A percentile compares a stretch with the other conserved stretches of the same genome.
Conservation (phyloP, 2,888 invertebrate species). For the Drosophila aldrichi region DNA sequence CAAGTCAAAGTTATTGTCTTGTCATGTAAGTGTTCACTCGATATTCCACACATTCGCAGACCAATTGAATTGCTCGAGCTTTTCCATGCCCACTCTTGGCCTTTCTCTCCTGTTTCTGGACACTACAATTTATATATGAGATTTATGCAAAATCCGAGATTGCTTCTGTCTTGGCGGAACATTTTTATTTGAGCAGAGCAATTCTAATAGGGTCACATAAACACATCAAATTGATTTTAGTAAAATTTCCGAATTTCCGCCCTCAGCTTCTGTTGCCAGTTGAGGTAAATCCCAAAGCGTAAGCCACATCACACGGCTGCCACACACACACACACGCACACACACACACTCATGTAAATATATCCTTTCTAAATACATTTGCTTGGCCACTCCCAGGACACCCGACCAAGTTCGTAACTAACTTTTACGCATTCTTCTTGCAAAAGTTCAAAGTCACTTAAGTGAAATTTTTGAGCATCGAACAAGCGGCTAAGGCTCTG, state of each 20-base stretch:
- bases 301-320: slow-evolving; percentile 55
- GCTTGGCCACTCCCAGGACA: slow-evolving; percentile 41
- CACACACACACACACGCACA: neutral
- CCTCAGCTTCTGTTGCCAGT: neutral
- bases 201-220: slow-evolving; percentile 5
- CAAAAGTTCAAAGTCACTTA: slow-evolving; percentile 76
- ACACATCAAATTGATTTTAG: slow-evolving; percentile 1
- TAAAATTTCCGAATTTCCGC: neutral
- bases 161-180: neutral
- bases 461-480: slow-evolving; percentile 71
- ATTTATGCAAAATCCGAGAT: slow-evolving; percentile 13
- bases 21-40: slow-evolving; percentile 68
- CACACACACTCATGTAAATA: slow-evolving; percentile 68
- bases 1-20: slow-evolving; percentile 82
- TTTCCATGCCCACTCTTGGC: slow-evolving; percentile 38
- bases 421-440: slow-evolving; percentile 63
- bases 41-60: slow-evolving; percentile 11
- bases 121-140: slow-evolving; percentile 22
- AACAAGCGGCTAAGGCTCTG: slow-evolving; percentile 23
- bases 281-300: slow-evolving; percentile 4
- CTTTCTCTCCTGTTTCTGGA: slow-evolving; percentile 19
- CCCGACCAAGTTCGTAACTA: slow-evolving; percentile 34
- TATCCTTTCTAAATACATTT: slow-evolving; percentile 40
- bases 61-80: slow-evolving; percentile 38
- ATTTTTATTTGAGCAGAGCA: slow-evolving; percentile 4